Percentiles rank a stretch among this genome's conserved stretches.
Conservation (phyloP, 2,888 invertebrate species). For the Frankliniella fusca region DNA sequence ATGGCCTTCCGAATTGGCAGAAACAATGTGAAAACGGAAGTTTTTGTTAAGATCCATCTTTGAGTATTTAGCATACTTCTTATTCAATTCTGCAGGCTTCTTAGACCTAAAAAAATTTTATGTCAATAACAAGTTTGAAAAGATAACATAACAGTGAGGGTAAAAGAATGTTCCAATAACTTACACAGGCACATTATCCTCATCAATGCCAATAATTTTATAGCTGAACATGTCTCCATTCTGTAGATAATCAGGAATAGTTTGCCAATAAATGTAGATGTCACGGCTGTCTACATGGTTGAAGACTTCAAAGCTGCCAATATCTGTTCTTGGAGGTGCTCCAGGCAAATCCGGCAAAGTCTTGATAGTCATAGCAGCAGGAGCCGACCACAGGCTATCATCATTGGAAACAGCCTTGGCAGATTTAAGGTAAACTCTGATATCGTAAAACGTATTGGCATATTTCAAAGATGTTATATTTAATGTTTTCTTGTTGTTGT, state of each 20-base stretch:
- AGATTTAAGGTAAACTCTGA: conserved; percentile 65
- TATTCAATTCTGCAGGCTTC: conserved; percentile 54
- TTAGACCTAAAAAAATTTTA: conserved; percentile 39
- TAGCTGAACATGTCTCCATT: conserved; percentile 74
- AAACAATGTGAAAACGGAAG: conserved; percentile 57
- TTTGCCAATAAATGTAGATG: conserved; percentile 75
- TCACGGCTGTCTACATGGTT: conserved; percentile 53
- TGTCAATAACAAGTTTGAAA: conserved; percentile 2
- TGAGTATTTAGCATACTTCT: conserved; percentile 59
- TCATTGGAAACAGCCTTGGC: conserved; percentile 50
- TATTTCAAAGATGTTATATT: conserved; percentile 58
- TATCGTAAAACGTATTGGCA: conserved; percentile 66
- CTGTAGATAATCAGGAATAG: conserved; percentile 61
- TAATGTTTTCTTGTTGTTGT: conserved; percentile 36
- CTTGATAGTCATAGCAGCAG: conserved; percentile 56
- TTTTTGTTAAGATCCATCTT: conserved; percentile 49
- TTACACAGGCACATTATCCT: conserved; percentile 43
- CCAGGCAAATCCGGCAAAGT: conserved; percentile 49
- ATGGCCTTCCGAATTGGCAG: conserved; percentile 58
- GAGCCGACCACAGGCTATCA: conserved; percentile 67
- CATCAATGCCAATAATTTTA: conserved; percentile 52
- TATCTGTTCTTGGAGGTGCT: conserved; percentile 61
- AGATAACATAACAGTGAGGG: conserved; percentile 7
- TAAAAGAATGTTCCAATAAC: conserved; percentile 31
- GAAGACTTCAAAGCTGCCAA: conserved; percentile 66